Base-by-base conservation (phyloP, 2,113 vertebrate genomes). In the Callionymus lyra region DNA sequence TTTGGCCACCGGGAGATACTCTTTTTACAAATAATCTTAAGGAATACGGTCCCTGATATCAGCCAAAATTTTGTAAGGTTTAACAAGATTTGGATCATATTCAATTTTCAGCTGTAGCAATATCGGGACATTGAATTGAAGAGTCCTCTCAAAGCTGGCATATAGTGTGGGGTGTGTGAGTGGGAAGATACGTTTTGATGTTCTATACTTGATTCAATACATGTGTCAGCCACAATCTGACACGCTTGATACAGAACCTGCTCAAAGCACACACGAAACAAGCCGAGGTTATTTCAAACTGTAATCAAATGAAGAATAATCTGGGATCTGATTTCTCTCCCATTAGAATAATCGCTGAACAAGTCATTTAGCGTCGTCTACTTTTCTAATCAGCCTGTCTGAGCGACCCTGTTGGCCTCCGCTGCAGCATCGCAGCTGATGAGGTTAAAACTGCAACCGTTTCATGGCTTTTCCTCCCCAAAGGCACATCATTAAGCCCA, bases 401-500 rank as follows among this genome's bases (percentile, higher is more conserved):
- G 48, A 41, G 44, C 59, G 37, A 53, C 56, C 50, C 42, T 34
- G 2, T 16, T 44, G 18, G 31, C 39, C 53, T 60, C 40, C 42
- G 6, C 55, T 17, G 42, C 50, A 16, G 15, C 43, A 50, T 35
- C n/a, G 4, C 34, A 59, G 37, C 41, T 57, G 54, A 68, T 47
- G 21, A 63, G 57, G 70, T 52, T 51, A 62, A 60, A 61, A 59
- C 49, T 37, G 33, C 21, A 38, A 69, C 44, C 50, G 44, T 53
- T 56, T 51, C n/a, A 11, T 18, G 12, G 36, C 32, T 56, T 42
- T 68, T 50, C 54, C 45, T 54, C 59, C 66, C 63, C 53, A 4
- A 44, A 59, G 57, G 74, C 56, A 53, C 47, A 61, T 76, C 77
- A 76, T 81, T 78, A 78, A 50, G 51, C 45, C 67, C 72, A 81